Conservation (phyloP, 2,888 invertebrate genomes). For the Pharmacophagus antenor region DNA sequence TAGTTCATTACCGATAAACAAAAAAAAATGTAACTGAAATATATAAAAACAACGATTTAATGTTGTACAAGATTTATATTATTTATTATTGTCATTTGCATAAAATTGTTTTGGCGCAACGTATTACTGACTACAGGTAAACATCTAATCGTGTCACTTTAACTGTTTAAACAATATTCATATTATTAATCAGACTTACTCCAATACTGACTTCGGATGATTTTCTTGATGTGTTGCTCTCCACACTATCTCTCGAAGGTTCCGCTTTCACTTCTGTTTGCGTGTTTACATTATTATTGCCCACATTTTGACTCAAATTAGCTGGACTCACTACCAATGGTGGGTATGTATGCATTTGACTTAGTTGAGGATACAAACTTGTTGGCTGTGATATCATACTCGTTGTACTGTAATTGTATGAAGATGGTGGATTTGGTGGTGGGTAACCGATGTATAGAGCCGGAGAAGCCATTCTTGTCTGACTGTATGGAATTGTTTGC, state of each 20-base stretch:
- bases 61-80: too few relatives aligned
- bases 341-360: constrained; percentile 59
- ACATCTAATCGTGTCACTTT: not conserved
- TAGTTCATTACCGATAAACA: too few relatives aligned
- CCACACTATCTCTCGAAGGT: constrained; percentile 50
- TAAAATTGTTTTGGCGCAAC: too few relatives aligned
- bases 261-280: constrained; percentile 48
- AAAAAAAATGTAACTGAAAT: too few relatives aligned
- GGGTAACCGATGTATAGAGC: constrained; percentile 56
- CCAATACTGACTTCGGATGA: constrained; percentile 60
- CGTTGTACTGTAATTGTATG: constrained; percentile 67
- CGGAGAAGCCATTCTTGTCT: constrained; percentile 66
- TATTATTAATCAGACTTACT: constrained; percentile 40
- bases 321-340: constrained; percentile 36
- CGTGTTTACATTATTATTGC: constrained; percentile 41
- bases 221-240: constrained; percentile 54
- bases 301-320: constrained; percentile 36
- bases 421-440: constrained; percentile 38
- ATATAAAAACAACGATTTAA: too few relatives aligned
- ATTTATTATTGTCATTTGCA: too few relatives aligned
- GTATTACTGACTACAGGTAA: not conserved
- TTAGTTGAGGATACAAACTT: constrained; percentile 58
- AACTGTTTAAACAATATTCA: not conserved
- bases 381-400: constrained; percentile 66
- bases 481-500: constrained; percentile 58